phyloP scores from a whole-genome alignment of 2,888 invertebrate genomes.

The Sesia apiformis region DNA sequence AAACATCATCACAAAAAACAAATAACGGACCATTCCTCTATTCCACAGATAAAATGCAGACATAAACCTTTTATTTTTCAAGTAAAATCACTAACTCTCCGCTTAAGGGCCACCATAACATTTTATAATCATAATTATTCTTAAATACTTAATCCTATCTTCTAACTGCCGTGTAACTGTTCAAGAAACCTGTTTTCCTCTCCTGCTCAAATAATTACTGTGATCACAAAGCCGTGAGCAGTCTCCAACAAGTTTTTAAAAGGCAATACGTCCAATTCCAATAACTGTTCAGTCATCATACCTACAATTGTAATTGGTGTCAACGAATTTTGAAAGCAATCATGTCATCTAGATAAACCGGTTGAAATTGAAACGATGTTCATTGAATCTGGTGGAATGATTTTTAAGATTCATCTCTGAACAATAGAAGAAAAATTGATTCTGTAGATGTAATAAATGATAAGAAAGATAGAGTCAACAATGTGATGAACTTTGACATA shows the following conservation, averaged over 20 bases:
- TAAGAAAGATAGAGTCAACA: no score
- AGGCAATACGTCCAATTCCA: constrained; percentile 6
- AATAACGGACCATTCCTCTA: no score
- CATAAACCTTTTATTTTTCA: no score
- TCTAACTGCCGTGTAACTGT: constrained; percentile 33
- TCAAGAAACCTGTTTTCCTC: constrained; percentile 24
- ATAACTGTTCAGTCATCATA: constrained; percentile 12
- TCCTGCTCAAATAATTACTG: constrained; percentile 26
- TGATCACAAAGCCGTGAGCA: constrained; percentile 21
- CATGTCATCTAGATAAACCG: not conserved
- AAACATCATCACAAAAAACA: no score
- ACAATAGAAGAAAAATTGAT: constrained; percentile 3
- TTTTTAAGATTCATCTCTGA: not conserved
- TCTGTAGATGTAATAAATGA: constrained; percentile 2
- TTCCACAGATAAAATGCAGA: no score
- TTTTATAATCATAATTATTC: constrained; percentile 37
- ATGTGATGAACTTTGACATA: no score
- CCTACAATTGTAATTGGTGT: not conserved
- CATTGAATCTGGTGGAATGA: not conserved
- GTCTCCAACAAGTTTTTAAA: not conserved
- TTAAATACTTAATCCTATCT: constrained; percentile 45
- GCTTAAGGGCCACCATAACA: constrained; percentile 1
- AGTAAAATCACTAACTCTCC: not conserved
- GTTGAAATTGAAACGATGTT: not conserved
- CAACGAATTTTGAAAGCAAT: not conserved